These are phyloP conservation scores for Bryconaethiops microstoma DNA, from an alignment of 2,797 vertebrate species.

Conservation along the genomic window DNA sequence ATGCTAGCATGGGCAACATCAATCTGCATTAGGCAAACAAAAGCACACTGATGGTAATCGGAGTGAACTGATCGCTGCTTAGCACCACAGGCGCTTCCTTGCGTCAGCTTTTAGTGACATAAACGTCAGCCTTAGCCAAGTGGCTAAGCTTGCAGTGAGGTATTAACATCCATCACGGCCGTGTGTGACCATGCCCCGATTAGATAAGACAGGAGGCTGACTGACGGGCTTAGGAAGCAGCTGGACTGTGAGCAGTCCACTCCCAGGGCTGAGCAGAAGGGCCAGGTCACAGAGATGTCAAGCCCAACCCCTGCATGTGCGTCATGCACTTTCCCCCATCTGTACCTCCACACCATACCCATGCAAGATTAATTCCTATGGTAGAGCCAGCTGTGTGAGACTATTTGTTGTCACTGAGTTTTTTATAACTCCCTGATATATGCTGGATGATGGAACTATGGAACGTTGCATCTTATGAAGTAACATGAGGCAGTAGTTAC, in stretches of 20 bases:
- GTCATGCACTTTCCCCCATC: conserved; percentile 34
- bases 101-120: conserved; percentile 27
- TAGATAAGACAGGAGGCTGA: conserved; percentile 66
- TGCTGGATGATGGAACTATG: background rate
- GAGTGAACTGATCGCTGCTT: background rate
- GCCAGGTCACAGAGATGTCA: conserved; percentile 57
- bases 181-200: conserved; percentile 45
- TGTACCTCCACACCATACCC: conserved; percentile 34
- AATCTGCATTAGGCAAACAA: conserved; percentile 26
- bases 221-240: conserved; percentile 58
- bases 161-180: conserved; percentile 37
- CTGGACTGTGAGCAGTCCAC: conserved; percentile 44
- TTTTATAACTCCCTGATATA: background rate
- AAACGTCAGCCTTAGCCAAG: conserved; percentile 42
- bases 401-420: conserved; percentile 1
- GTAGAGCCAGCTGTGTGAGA: conserved; percentile 7
- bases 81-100: conserved; percentile 25
- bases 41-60: conserved; percentile 7
- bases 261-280: conserved; percentile 65
- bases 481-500: background rate
- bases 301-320: conserved; percentile 44
- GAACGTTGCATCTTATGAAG: background rate
- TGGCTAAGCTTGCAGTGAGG: conserved; percentile 39
- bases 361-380: background rate
- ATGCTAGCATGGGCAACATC: background rate